Evolutionary conservation across 1,140 invertebrate genomes (phyloP), one percentile per base, ranked within the genome.

Genomic region (Sarcophaga bullata): DNA sequence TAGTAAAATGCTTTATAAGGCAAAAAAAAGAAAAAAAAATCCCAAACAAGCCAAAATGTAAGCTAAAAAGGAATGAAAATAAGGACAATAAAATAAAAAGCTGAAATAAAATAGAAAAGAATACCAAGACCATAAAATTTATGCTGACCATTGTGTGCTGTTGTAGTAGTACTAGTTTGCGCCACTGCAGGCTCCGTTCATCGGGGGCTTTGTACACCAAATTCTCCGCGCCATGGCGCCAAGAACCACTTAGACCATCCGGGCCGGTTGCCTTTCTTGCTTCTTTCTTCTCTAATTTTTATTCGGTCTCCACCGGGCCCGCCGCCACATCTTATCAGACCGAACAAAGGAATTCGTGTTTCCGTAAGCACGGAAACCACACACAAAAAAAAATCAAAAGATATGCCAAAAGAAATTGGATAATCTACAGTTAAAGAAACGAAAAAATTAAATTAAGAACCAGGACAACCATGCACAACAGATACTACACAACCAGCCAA

Each of bases 301-400:
- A 8, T 68, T 7, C 19, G n/a, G n/a, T 68, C 19, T 68, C 9
- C 19, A n/a, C n/a, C n/a, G n/a, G n/a, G n/a, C n/a, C n/a, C n/a
- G n/a, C n/a, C 19, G 62, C n/a, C 8, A 68, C 62, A 68, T 68
- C n/a, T 68, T 68, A 68, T 68, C 62, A 68, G 62, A 68, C 62
- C 62, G 19, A 68, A n/a, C n/a, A n/a, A 68, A 17, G 19, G 62
- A 68, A 68, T 68, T 68, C 62, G 19, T 68, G n/a, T 68, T 68
- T 68, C n/a, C n/a, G n/a, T n/a, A n/a, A n/a, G n/a, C n/a, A n/a
- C n/a, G 10, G 4, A 7, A n/a, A 62, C 5, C 6, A 62, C 5
- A 62, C 11, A 62, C 5, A 62, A 62, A 0, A 62, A 62, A 62
- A 62, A 62, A 62, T 37, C 54, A 68, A 19, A 19, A 19, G 25